A percentile compares a stretch with the other conserved stretches of the same genome.
Evolutionary conservation across 2,797 vertebrate genomes (phyloP).

Genomic region (Oreonectes daqikongensis): DNA sequence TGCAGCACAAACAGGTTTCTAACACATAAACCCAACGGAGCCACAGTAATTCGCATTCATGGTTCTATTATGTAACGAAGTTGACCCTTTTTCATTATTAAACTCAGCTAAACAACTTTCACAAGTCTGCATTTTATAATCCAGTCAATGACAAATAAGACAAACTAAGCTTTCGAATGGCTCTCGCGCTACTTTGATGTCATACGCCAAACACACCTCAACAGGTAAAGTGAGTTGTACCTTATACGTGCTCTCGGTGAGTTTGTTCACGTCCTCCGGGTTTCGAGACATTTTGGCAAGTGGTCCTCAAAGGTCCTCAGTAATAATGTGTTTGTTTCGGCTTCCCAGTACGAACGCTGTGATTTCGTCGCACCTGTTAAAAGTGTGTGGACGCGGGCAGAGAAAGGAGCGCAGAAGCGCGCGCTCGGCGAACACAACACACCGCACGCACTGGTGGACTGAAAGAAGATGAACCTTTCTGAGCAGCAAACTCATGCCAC

Average conservation of each 20-base stretch:
- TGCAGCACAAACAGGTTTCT: slow-evolving; percentile 67
- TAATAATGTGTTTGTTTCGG: not conserved
- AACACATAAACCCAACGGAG: slow-evolving; percentile 54
- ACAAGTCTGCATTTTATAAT: not conserved
- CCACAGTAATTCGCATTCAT: not conserved
- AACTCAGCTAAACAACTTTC: not conserved
- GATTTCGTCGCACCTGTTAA: slow-evolving; percentile 35
- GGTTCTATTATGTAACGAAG: not conserved
- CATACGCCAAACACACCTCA: not conserved
- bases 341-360: slow-evolving; percentile 11
- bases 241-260: slow-evolving; percentile 92
- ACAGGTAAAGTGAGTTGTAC: slow-evolving; percentile 70
- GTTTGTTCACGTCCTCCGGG: slow-evolving; percentile 88
- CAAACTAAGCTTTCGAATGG: not conserved
- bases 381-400: not conserved
- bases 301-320: slow-evolving; percentile 21
- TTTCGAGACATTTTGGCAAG: slow-evolving; percentile 82
- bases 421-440: slow-evolving; percentile 1
- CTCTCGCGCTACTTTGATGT: not conserved
- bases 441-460: slow-evolving; percentile 3
- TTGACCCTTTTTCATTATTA: not conserved
- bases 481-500: slow-evolving; percentile 19
- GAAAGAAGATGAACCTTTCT: slow-evolving; percentile 21
- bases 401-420: slow-evolving; percentile 7
- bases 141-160: not conserved